A percentile compares a stretch with the other conserved stretches of the same genome.
Conservation (phyloP, 2,113 vertebrate species). For the Phasianus colchicus region DNA sequence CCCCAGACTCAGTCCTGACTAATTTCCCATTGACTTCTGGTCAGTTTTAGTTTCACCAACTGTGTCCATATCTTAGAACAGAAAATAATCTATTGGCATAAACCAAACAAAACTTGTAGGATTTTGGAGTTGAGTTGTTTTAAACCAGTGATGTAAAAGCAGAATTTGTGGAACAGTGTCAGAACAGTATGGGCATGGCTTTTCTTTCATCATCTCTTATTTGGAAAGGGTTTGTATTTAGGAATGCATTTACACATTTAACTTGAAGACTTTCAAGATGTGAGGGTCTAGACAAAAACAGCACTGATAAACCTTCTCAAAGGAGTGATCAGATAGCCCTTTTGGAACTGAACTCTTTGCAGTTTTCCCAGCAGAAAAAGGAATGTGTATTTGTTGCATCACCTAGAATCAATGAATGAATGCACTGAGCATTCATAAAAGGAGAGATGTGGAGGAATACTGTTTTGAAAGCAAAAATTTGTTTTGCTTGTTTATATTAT, state of each 20-base stretch:
- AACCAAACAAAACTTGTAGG: not conserved
- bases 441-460: not conserved
- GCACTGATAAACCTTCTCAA: not conserved
- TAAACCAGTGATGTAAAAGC: not conserved
- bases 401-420: not conserved
- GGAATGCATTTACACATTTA: not conserved
- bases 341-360: not conserved
- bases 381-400: not conserved
- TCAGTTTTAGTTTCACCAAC: not conserved
- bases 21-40: not conserved
- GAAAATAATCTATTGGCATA: not conserved
- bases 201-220: not conserved
- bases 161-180: not conserved
- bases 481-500: not conserved
- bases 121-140: not conserved
- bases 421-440: not conserved
- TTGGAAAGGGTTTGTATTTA: not conserved
- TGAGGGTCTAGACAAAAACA: not conserved
- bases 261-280: not conserved
- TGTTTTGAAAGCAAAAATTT: not conserved
- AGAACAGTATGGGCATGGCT: not conserved
- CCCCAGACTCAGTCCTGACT: not conserved
- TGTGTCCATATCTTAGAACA: not conserved
- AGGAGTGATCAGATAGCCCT: not conserved
- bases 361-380: not conserved